A percentile compares a stretch with the other conserved stretches of the same genome.
phyloP scores from a whole-genome alignment of 1,140 invertebrate genomes.

The Stenopsyche tienmushanensis region DNA sequence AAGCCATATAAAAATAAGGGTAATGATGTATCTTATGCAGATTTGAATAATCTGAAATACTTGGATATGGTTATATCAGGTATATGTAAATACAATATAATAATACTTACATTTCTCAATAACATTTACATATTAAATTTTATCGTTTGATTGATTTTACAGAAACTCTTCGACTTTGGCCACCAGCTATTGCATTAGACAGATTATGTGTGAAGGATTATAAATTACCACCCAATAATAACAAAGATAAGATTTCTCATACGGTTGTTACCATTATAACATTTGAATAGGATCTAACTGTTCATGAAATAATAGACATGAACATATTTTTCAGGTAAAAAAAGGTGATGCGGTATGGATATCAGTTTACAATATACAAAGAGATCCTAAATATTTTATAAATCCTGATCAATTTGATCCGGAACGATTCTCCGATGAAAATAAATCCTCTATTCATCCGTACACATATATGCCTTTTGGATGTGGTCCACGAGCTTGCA shows the following conservation, averaged over 20 bases:
- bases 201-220: slow-evolving; percentile 44
- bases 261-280: no score
- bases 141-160: not conserved
- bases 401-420: slow-evolving; percentile 46
- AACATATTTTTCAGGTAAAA: no score
- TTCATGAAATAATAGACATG: no score
- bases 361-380: slow-evolving; percentile 43
- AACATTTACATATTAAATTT: not conserved
- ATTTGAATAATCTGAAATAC: no score
- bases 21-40: slow-evolving; percentile 46
- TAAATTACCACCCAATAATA: slow-evolving; percentile 36
- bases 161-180: slow-evolving; percentile 53
- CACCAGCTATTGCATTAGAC: slow-evolving; percentile 46
- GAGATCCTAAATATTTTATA: slow-evolving; percentile 50
- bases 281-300: no score
- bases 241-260: not conserved
- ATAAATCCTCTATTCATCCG: slow-evolving; percentile 42
- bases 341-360: slow-evolving; percentile 35
- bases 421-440: slow-evolving; percentile 44
- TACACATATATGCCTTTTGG: slow-evolving; percentile 47
- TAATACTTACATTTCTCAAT: not conserved
- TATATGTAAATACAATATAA: slow-evolving; percentile 25
- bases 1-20: slow-evolving; percentile 44
- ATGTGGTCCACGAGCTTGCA: slow-evolving; percentile 45
- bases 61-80: no score